Conservation (phyloP, 2,797 vertebrate genomes). For the Lacerta agilis region DNA sequence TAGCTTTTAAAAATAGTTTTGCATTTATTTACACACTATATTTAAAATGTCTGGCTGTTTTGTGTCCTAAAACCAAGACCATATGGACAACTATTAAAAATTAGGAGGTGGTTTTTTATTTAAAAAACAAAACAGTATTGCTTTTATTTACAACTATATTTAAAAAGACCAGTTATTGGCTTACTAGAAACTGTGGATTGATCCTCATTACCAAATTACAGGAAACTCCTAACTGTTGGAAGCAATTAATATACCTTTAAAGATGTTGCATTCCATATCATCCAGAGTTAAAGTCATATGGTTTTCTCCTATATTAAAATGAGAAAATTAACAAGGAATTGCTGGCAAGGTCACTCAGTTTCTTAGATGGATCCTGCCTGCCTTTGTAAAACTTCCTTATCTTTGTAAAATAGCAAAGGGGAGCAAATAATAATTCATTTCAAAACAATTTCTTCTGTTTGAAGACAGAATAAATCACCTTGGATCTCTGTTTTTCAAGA, state of each 20-base stretch:
- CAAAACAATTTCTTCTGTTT: not conserved
- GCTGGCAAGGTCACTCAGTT: not conserved
- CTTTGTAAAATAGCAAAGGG: not conserved
- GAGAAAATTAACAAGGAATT: not conserved
- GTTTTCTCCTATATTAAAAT: not conserved
- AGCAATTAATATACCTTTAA: rapidly evolving
- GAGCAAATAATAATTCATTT: not conserved
- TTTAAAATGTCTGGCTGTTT: not conserved
- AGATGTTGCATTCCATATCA: not conserved
- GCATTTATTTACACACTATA: not conserved
- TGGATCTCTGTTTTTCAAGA: not conserved
- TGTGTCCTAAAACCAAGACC: not conserved
- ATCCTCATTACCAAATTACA: not conserved
- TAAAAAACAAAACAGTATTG: too few species aligned
- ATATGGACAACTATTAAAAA: not conserved
- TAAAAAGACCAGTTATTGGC: too few species aligned
- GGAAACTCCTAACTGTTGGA: not conserved
- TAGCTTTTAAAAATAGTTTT: not conserved
- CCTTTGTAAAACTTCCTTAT: not conserved
- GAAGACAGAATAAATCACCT: not conserved
- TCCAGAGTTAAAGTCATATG: not conserved
- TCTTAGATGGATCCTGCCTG: not conserved
- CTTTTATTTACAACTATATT: too few species aligned
- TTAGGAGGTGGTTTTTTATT: not conserved
- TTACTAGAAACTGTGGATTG: not conserved